Conservation (phyloP, 2,888 invertebrate genomes). For the Spisula solida region DNA sequence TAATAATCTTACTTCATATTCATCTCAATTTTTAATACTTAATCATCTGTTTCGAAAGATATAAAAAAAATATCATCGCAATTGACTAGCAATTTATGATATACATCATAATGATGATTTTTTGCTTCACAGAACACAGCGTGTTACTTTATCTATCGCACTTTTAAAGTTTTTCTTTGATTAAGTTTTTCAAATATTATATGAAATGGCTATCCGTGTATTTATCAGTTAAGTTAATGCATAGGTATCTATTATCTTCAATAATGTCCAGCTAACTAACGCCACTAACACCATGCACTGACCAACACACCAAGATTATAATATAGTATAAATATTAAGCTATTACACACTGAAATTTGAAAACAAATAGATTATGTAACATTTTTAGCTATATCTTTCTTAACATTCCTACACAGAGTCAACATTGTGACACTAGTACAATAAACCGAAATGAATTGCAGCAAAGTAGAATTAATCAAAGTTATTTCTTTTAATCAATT, state of each 20-base stretch:
- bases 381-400: constrained; percentile 29
- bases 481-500: constrained; percentile 51
- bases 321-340: not conserved
- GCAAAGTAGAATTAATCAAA: constrained; percentile 55
- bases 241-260: no score
- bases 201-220: not conserved
- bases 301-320: not conserved
- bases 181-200: not conserved
- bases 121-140: constrained; percentile 1
- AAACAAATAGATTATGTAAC: constrained; percentile 17
- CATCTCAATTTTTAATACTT: not conserved
- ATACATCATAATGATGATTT: not conserved
- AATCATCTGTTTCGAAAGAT: constrained; percentile 9
- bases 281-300: no score
- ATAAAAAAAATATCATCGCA: constrained; percentile 14
- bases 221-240: no score
- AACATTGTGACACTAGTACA: constrained; percentile 49
- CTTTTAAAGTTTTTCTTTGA: not conserved
- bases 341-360: not conserved
- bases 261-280: no score
- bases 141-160: not conserved
- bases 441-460: constrained; percentile 23
- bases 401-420: constrained; percentile 14
- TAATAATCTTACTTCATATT: not conserved
- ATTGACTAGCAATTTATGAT: not conserved